phyloP scores from a whole-genome alignment of 1,140 invertebrate genomes.

The Drosophila virilis region DNA sequence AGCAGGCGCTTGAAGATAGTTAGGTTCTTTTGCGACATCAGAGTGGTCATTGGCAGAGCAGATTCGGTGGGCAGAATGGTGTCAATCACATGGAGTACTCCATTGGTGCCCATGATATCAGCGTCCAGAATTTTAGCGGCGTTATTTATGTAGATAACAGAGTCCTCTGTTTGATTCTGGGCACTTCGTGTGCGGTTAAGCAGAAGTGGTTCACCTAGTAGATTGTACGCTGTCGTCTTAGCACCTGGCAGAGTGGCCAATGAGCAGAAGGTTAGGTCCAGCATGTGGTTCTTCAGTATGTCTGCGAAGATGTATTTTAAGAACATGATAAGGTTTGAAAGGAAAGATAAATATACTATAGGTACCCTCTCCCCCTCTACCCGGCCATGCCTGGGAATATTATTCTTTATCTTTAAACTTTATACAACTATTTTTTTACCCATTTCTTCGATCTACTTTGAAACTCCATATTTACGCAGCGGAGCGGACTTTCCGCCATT shows the following conservation, averaged over 20 bases:
- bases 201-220: constrained; percentile 85
- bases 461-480: no score
- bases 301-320: constrained; percentile 74
- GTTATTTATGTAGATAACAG: constrained; percentile 84
- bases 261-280: constrained; percentile 88
- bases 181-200: constrained; percentile 84
- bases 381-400: no score
- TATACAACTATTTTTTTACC: no score
- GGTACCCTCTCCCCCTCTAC: no score
- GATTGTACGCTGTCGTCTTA: constrained; percentile 85
- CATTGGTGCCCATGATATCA: constrained; percentile 88
- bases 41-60: constrained; percentile 84
- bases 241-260: constrained; percentile 86
- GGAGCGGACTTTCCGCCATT: no score
- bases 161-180: constrained; percentile 43
- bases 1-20: constrained; percentile 85
- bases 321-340: neutral
- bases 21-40: constrained; percentile 85
- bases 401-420: no score
- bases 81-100: constrained; percentile 89
- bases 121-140: constrained; percentile 84
- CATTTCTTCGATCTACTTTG: no score
- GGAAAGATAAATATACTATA: no score
- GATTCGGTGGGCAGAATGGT: constrained; percentile 87
- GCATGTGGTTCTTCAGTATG: constrained; percentile 87